Conservation (phyloP, 35 echinoderm and acorn worm genomes). For the Acanthaster planci region DNA sequence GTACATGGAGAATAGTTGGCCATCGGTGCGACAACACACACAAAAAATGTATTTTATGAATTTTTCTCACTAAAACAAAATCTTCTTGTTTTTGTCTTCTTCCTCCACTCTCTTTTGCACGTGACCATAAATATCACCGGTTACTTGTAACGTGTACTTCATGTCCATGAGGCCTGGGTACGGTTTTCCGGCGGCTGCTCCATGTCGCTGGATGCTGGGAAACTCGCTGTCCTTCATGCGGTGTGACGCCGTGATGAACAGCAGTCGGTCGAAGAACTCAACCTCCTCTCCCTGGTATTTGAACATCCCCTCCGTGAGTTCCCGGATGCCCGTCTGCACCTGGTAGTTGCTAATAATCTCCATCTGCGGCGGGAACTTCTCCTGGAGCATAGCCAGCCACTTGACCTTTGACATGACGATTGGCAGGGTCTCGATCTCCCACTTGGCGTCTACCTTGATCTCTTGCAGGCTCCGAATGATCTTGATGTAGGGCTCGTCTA, state of each 20-base stretch:
- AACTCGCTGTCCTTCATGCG: slow-evolving; percentile 75
- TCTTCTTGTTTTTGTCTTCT: slow-evolving; percentile 52
- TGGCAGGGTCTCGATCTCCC: slow-evolving; percentile 87
- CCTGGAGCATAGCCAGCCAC: slow-evolving; percentile 91
- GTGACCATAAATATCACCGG: slow-evolving; percentile 80
- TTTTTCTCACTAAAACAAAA: slow-evolving; percentile 24
- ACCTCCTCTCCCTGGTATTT: slow-evolving; percentile 96
- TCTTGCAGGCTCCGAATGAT: slow-evolving; percentile 76
- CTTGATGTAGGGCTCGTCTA: slow-evolving; percentile 85
- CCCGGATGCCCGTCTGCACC: slow-evolving; percentile 74
- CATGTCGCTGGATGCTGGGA: slow-evolving; percentile 90
- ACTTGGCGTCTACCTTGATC: slow-evolving; percentile 82
- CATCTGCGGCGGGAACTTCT: slow-evolving; percentile 95
- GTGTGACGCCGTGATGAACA: slow-evolving; percentile 86
- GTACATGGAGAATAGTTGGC: no score
- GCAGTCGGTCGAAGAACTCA: slow-evolving; percentile 91
- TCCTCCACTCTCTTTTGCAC: slow-evolving; percentile 51
- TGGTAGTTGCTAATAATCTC: slow-evolving; percentile 74
- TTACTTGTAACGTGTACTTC: slow-evolving; percentile 82
- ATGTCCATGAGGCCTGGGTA: slow-evolving; percentile 81
- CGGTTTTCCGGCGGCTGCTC: slow-evolving; percentile 59
- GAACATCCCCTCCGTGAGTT: slow-evolving; percentile 96
- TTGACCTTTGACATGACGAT: slow-evolving; percentile 97
- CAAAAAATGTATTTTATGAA: no score
- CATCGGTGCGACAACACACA: no score